phyloP scores from a whole-genome alignment of 2,113 vertebrate species.

The Aegypius monachus region DNA sequence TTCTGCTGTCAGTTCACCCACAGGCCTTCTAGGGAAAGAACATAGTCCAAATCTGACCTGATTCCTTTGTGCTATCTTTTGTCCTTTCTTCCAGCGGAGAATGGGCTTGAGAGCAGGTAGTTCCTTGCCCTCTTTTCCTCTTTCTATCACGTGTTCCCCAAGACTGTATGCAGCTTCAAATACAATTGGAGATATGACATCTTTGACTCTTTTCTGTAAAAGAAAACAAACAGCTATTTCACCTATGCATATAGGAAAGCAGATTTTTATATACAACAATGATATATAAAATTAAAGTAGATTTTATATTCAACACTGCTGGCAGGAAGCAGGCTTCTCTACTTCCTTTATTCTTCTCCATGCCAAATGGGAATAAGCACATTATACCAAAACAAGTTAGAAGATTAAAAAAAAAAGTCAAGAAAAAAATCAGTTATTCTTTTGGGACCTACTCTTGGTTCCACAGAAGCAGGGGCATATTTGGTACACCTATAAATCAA shows the following conservation, averaged over 20 bases:
- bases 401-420: background rate
- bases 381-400: background rate
- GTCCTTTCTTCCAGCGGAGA: constrained; percentile 93
- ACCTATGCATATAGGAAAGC: background rate
- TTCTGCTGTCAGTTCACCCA: background rate
- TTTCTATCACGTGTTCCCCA: constrained; percentile 72
- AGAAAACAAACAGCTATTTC: background rate
- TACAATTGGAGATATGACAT: constrained; percentile 91
- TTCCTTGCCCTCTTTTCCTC: constrained; percentile 72
- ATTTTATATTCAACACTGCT: background rate
- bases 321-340: background rate
- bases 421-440: background rate
- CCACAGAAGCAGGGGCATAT: background rate
- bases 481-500: background rate
- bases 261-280: background rate
- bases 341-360: background rate
- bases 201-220: constrained; percentile 89
- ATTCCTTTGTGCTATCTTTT: constrained; percentile 88
- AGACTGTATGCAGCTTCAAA: constrained; percentile 92
- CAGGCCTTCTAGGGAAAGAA: background rate
- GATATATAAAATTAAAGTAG: background rate
- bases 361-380: background rate
- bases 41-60: constrained; percentile 75
- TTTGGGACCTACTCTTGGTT: background rate
- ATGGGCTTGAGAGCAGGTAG: constrained; percentile 86